A percentile compares a stretch with the other conserved stretches of the same genome.
Evolutionary conservation across 2,113 vertebrate genomes (phyloP).

Genomic region (Anoura caudifer): DNA sequence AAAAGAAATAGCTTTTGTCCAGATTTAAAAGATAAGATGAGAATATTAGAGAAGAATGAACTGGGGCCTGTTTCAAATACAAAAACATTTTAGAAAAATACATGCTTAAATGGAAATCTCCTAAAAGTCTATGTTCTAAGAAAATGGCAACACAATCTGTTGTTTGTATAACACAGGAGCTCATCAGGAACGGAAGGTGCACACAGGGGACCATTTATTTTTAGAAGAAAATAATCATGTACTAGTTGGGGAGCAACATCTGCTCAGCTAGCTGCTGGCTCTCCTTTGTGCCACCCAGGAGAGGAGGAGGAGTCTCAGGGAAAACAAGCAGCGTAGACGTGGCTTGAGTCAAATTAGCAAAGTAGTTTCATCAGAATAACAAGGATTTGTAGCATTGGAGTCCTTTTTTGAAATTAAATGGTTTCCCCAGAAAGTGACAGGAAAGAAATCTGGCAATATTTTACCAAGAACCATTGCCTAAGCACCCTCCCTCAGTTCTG

Average conservation of each 20-base stretch:
- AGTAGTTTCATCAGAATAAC: not conserved
- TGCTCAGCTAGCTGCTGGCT: not conserved
- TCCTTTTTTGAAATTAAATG: not conserved
- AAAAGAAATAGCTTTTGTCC: not conserved
- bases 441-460: not conserved
- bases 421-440: not conserved
- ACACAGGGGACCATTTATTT: slow-evolving; percentile 28
- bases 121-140: slow-evolving; percentile 57
- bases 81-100: not conserved
- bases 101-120: not conserved
- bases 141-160: slow-evolving; percentile 55
- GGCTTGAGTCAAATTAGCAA: not conserved
- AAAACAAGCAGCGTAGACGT: not conserved
- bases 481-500: not conserved
- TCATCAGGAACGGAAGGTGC: not conserved
- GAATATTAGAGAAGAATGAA: not conserved
- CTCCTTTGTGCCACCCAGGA: not conserved
- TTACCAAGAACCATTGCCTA: not conserved
- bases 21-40: not conserved
- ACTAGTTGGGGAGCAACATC: not conserved
- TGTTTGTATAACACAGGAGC: slow-evolving; percentile 49
- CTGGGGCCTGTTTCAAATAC: not conserved
- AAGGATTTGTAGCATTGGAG: not conserved
- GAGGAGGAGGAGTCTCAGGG: not conserved
- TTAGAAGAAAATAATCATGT: slow-evolving; percentile 29